These are phyloP conservation scores for Bubo bubo DNA, from an alignment of 2,113 vertebrate genomes.

Conservation along the genomic window DNA sequence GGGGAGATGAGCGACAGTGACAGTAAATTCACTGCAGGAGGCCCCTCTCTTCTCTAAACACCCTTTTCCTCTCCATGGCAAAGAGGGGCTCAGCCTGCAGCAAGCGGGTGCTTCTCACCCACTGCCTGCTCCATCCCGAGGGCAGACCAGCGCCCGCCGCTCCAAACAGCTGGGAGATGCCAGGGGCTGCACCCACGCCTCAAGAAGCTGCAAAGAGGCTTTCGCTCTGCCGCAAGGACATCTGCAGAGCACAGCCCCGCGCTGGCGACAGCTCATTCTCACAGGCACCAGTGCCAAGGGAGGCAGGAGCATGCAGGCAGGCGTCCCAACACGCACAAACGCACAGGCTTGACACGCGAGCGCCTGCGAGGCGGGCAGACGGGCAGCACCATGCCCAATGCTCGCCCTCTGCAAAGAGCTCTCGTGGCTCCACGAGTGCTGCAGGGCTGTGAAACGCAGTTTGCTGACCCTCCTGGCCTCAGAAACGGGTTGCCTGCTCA, in stretches of 20 bases:
- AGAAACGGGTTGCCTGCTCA: not conserved
- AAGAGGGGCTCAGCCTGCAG: not conserved
- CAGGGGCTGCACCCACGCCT: fast-evolving
- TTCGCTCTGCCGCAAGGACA: fast-evolving
- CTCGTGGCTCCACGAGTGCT: not conserved
- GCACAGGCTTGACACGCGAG: fast-evolving
- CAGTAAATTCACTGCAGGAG: not conserved
- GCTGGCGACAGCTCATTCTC: not conserved
- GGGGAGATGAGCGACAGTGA: fast-evolving
- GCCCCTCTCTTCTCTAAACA: not conserved
- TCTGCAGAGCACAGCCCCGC: not conserved
- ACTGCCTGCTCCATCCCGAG: fast-evolving
- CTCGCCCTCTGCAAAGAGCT: not conserved
- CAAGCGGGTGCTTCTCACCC: not conserved
- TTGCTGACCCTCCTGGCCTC: not conserved
- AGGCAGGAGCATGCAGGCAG: not conserved
- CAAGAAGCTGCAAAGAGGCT: not conserved
- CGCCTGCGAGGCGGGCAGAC: fast-evolving
- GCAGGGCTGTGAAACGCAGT: not conserved
- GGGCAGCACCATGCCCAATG: fast-evolving
- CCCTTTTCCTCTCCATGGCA: not conserved
- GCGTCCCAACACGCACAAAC: fast-evolving
- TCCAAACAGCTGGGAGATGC: not conserved
- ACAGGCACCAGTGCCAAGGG: fast-evolving
- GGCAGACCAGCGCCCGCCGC: fast-evolving